phyloP scores from a whole-genome alignment of 2,113 vertebrate species.

The Pseudopipra pipra region DNA sequence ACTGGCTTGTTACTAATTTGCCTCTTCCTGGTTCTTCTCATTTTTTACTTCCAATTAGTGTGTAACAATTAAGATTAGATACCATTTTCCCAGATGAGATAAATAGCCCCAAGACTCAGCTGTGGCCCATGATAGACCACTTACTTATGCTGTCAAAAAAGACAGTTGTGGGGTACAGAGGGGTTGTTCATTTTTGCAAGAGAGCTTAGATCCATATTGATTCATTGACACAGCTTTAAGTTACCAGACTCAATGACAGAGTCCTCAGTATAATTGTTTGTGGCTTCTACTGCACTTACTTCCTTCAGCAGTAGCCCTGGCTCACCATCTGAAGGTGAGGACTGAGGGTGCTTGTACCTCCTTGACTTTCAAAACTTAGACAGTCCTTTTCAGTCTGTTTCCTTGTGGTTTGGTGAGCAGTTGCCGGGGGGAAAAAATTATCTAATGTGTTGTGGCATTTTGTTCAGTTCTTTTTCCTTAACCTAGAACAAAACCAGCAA shows the following conservation, averaged over 20 bases:
- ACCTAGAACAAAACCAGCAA: constrained; percentile 43
- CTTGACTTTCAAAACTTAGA: not conserved
- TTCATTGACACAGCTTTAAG: constrained; percentile 33
- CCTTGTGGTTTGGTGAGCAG: not conserved
- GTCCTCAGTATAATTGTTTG: not conserved
- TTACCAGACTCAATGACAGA: constrained; percentile 1
- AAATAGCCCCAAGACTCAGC: not conserved
- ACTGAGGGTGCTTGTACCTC: not conserved
- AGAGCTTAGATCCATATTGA: not conserved
- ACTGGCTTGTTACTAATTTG: not conserved
- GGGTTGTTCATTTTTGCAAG: not conserved
- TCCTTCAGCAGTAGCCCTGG: not conserved
- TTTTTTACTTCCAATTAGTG: not conserved
- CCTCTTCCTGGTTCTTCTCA: not conserved
- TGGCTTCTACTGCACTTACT: not conserved
- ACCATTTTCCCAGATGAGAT: not conserved
- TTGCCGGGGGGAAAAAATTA: not conserved
- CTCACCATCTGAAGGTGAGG: not conserved
- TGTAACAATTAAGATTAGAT: not conserved
- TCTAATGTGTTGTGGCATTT: constrained; percentile 43
- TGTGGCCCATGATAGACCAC: not conserved
- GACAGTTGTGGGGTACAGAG: not conserved
- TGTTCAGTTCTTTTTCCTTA: constrained; percentile 76
- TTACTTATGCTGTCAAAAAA: not conserved
- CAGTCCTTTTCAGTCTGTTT: not conserved